These are phyloP conservation scores for Poecilia velifera DNA, from an alignment of 2,797 vertebrate species.

Conservation along the genomic window DNA sequence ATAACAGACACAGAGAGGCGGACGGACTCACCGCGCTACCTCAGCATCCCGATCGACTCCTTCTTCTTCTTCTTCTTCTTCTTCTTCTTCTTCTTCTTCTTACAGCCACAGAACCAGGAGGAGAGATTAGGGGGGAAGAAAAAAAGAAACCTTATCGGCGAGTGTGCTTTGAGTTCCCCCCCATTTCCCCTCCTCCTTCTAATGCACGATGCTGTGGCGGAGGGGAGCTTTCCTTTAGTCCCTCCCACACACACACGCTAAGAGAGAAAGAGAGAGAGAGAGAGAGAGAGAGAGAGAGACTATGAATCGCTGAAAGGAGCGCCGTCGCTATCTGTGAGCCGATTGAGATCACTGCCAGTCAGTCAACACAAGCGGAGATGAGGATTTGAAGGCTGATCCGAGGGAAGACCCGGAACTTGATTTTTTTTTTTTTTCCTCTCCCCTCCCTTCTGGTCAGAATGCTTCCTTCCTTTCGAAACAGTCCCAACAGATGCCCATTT, in stretches of 20 bases:
- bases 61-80: not conserved
- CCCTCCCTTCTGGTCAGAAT: not conserved
- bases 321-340: constrained; percentile 54
- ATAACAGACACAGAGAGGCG: not conserved
- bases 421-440: too few relatives aligned
- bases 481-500: not conserved
- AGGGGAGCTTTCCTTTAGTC: constrained; percentile 65
- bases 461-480: not conserved
- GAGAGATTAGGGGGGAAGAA: constrained; percentile 5
- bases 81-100: not conserved
- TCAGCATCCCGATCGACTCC: constrained; percentile 46
- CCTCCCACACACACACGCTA: constrained; percentile 66
- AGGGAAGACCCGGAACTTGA: constrained; percentile 38
- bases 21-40: constrained; percentile 69
- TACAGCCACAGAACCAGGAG: not conserved
- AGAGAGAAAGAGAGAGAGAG: constrained; percentile 27
- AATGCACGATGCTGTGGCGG: constrained; percentile 54
- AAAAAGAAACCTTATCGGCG: constrained; percentile 43
- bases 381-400: constrained; percentile 29
- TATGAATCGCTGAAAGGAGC: constrained; percentile 68
- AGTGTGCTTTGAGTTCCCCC: constrained; percentile 21
- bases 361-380: constrained; percentile 35
- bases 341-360: constrained; percentile 64
- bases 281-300: constrained; percentile 24
- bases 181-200: too few relatives aligned